Percentiles rank a stretch among this genome's conserved stretches.
Conservation (phyloP, 1,140 invertebrate genomes). For the Listronotus oregonensis region DNA sequence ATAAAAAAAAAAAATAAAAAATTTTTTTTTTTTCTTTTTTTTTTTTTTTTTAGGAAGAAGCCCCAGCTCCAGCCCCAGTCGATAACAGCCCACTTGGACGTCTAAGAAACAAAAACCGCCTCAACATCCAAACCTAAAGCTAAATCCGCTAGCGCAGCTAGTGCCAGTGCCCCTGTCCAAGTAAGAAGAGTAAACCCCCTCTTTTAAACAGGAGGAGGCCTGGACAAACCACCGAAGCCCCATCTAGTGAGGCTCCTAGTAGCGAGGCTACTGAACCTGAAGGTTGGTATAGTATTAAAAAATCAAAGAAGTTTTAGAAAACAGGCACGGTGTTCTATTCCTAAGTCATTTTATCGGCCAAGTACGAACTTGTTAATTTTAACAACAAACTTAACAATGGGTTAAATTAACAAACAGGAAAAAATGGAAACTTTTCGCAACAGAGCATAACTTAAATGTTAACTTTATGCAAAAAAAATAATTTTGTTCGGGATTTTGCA, state of each 20-base stretch:
- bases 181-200: slow-evolving; percentile 50
- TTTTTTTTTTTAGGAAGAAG: slow-evolving; percentile 34
- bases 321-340: too few species aligned
- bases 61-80: slow-evolving; percentile 37
- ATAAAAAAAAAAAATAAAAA: too few species aligned
- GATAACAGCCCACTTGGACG: slow-evolving; percentile 43
- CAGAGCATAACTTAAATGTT: too few species aligned
- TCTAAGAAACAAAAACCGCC: slow-evolving; percentile 43
- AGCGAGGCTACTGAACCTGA: slow-evolving; percentile 27
- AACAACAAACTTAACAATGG: too few species aligned
- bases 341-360: too few species aligned
- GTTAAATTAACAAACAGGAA: too few species aligned
- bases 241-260: slow-evolving; percentile 45
- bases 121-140: slow-evolving; percentile 41
- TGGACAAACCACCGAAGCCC: slow-evolving; percentile 44
- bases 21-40: background rate
- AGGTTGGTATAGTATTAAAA: slow-evolving; percentile 11
- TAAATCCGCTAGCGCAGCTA: slow-evolving; percentile 46
- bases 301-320: too few species aligned
- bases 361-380: too few species aligned
- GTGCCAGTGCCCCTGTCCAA: slow-evolving; percentile 52
- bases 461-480: too few species aligned
- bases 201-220: slow-evolving; percentile 43
- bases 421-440: too few species aligned
- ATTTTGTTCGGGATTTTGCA: too few species aligned